Evolutionary conservation across 2,888 invertebrate species (phyloP).

Genomic region (Drosophila hamatofila): DNA sequence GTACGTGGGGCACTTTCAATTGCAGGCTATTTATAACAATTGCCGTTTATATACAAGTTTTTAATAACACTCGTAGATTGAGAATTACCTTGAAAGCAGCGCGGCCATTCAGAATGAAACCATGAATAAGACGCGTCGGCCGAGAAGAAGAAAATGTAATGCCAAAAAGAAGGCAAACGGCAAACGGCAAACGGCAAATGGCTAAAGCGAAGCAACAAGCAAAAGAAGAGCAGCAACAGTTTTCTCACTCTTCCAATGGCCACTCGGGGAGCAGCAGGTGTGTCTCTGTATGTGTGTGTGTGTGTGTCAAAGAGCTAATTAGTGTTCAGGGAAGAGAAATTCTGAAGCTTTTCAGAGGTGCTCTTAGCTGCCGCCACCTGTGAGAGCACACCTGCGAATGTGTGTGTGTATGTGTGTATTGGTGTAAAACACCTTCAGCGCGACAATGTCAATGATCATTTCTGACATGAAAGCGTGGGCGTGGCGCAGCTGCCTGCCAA

Average conservation of each 20-base stretch:
- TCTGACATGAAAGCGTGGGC: conserved; percentile 62
- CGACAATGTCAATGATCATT: conserved; percentile 81
- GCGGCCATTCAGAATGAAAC: conserved; percentile 63
- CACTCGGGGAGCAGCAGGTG: conserved; percentile 65
- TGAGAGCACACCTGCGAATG: conserved; percentile 47
- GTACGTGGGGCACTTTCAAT: conserved; percentile 51
- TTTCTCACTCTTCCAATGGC: conserved; percentile 26
- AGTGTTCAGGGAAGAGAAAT: conserved; percentile 54
- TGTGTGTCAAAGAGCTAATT: conserved; percentile 66
- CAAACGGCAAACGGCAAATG: conserved; percentile 35
- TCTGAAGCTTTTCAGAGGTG: conserved; percentile 20
- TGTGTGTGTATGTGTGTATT: conserved; percentile 31
- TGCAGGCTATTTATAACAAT: conserved; percentile 53
- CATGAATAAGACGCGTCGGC: conserved; percentile 56
- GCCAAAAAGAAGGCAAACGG: conserved; percentile 37
- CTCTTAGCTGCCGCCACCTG: conserved; percentile 67
- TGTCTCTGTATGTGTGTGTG: conserved; percentile 30
- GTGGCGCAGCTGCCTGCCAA: conserved; percentile 65
- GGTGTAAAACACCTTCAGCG: conserved; percentile 70
- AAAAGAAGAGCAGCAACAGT: conserved; percentile 46
- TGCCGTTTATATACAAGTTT: conserved; percentile 42
- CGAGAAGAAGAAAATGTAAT: conserved; percentile 41
- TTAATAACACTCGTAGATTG: conserved; percentile 40
- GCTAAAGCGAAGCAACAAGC: conserved; percentile 37
- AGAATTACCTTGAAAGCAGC: conserved; percentile 75